A percentile compares a stretch with the other conserved stretches of the same genome.
phyloP scores from a whole-genome alignment of 1,140 invertebrate genomes.

The Psix sp. region DNA sequence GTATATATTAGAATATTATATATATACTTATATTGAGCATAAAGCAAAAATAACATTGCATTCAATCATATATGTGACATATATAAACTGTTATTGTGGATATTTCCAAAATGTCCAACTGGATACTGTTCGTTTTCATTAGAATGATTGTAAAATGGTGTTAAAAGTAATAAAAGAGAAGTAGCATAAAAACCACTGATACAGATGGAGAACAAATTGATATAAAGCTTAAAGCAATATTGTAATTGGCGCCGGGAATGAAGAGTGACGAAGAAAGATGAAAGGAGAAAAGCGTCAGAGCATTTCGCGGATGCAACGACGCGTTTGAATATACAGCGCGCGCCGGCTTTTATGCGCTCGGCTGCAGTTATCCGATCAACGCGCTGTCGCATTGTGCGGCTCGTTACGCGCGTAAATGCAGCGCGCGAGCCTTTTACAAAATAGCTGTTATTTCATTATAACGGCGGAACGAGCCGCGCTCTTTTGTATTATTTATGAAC shows the following conservation, averaged over 20 bases:
- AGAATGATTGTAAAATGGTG: too few relatives aligned
- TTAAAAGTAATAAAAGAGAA: too few relatives aligned
- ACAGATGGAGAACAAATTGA: conserved; percentile 1
- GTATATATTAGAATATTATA: too few relatives aligned
- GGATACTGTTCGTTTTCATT: too few relatives aligned
- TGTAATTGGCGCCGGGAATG: conserved; percentile 17
- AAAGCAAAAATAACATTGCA: too few relatives aligned
- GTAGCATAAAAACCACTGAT: too few relatives aligned
- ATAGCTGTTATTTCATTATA: conserved; percentile 48
- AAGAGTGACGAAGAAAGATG: conserved; percentile 4
- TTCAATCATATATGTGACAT: too few relatives aligned
- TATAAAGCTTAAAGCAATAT: conserved; percentile 8
- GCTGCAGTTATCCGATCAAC: conserved; percentile 41
- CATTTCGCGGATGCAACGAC: conserved; percentile 28
- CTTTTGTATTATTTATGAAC: conserved; percentile 55
- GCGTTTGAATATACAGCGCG: conserved; percentile 19
- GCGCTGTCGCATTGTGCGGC: conserved; percentile 49
- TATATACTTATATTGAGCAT: too few relatives aligned
- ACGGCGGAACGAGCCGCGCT: conserved; percentile 23
- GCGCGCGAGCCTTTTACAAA: conserved; percentile 39
- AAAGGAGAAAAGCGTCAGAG: conserved; percentile 21
- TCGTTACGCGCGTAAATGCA: conserved; percentile 44
- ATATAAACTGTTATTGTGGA: too few relatives aligned
- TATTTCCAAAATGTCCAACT: too few relatives aligned
- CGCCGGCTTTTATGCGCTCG: conserved; percentile 29